phyloP scores from a whole-genome alignment of 2,113 vertebrate genomes.

The Stictonetta naevosa region DNA sequence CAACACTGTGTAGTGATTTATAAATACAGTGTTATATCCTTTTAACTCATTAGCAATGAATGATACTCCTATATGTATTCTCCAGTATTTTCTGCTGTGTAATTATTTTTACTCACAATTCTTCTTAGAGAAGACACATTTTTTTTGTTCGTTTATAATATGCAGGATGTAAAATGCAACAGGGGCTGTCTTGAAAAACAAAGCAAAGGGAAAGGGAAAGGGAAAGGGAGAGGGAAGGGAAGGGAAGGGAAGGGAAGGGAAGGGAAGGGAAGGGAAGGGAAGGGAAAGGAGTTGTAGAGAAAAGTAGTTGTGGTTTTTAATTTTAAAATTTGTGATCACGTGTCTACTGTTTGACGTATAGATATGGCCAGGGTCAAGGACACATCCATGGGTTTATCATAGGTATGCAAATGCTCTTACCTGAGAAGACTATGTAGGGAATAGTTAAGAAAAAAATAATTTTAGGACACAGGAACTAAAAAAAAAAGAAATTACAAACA shows the following conservation, averaged over 20 bases:
- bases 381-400: background rate
- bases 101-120: conserved; percentile 79
- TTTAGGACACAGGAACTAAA: background rate
- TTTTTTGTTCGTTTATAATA: conserved; percentile 34
- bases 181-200: background rate
- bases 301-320: conserved; percentile 43
- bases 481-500: background rate
- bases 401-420: background rate
- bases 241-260: background rate
- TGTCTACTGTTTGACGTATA: background rate
- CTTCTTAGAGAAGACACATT: conserved; percentile 58
- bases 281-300: background rate
- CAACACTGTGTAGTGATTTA: conserved; percentile 95
- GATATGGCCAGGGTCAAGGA: background rate
- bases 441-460: background rate
- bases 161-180: conserved; percentile 29
- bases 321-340: background rate
- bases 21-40: conserved; percentile 92
- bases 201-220: background rate
- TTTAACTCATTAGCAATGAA: conserved; percentile 99
- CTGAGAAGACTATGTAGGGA: background rate
- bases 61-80: conserved; percentile 81
- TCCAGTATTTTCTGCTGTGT: conserved; percentile 75
- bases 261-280: background rate
- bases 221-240: background rate